Conservation (phyloP, 1,140 invertebrate species). For the Cyclargus thomasi region DNA sequence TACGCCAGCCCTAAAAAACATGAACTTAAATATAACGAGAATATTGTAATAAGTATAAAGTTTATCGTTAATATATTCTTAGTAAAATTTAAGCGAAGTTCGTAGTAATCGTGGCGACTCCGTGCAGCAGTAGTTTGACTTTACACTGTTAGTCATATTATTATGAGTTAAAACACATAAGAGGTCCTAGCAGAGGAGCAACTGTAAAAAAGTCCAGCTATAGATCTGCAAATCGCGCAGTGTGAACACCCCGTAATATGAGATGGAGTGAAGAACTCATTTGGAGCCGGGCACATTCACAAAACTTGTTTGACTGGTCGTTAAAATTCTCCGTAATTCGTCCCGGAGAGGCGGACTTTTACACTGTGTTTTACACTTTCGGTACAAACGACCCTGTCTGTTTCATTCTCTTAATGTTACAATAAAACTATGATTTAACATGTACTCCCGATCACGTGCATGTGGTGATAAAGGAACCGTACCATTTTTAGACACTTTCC, state of each 20-base stretch:
- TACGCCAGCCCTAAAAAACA: background rate
- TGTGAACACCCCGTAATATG: constrained; percentile 22
- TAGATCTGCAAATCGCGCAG: background rate
- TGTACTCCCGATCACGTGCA: background rate
- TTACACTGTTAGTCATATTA: too few species aligned
- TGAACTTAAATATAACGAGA: too few species aligned
- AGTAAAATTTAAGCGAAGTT: too few species aligned
- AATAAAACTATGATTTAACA: constrained; percentile 6
- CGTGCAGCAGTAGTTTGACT: too few species aligned
- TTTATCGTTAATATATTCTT: too few species aligned
- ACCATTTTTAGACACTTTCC: too few species aligned
- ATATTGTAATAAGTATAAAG: too few species aligned
- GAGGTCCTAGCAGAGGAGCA: too few species aligned
- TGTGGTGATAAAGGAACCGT: too few species aligned
- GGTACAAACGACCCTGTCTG: constrained; percentile 30
- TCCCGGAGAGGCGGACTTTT: constrained; percentile 44
- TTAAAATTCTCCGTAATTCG: constrained; percentile 61
- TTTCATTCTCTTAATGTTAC: constrained; percentile 14
- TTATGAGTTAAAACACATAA: too few species aligned
- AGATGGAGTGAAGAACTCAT: constrained; percentile 33
- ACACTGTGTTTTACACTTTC: constrained; percentile 59
- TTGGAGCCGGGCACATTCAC: constrained; percentile 44
- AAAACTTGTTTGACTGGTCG: constrained; percentile 54
- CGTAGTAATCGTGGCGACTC: too few species aligned
- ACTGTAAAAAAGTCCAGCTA: background rate